phyloP scores from a whole-genome alignment of 2,113 vertebrate genomes.

The Alosa alosa region DNA sequence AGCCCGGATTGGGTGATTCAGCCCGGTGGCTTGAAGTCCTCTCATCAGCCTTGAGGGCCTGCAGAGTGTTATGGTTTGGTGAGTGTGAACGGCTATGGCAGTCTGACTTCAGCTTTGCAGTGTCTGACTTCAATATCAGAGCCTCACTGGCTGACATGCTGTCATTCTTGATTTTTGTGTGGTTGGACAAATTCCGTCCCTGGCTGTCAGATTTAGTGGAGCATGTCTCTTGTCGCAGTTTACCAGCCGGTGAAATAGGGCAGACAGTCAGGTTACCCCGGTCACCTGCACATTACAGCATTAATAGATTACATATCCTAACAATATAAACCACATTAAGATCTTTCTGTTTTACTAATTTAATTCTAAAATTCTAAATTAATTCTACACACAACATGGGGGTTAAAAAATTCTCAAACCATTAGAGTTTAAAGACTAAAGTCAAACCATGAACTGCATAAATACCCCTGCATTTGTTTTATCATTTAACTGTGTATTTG shows the following conservation, averaged over 20 bases:
- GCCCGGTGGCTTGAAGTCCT: slow-evolving; percentile 79
- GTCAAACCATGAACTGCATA: too few species aligned
- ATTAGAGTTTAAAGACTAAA: too few species aligned
- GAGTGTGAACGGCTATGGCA: slow-evolving; percentile 95
- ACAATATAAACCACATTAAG: slow-evolving; percentile 24
- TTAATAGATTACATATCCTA: not conserved
- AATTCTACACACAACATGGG: slow-evolving; percentile 26
- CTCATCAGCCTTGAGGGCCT: slow-evolving; percentile 90
- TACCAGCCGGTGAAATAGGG: slow-evolving; percentile 80
- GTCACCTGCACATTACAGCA: slow-evolving; percentile 78
- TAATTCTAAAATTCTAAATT: too few species aligned
- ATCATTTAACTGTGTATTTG: too few species aligned
- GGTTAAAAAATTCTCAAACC: slow-evolving; percentile 19
- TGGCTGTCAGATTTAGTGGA: slow-evolving; percentile 83
- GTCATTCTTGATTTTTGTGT: slow-evolving; percentile 82
- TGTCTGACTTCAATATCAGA: slow-evolving; percentile 89
- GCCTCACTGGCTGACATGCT: slow-evolving; percentile 87
- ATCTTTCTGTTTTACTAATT: too few species aligned
- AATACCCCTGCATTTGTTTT: too few species aligned
- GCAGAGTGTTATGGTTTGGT: slow-evolving; percentile 96
- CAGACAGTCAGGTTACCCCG: slow-evolving; percentile 79
- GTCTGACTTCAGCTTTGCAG: slow-evolving; percentile 91
- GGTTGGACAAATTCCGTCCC: slow-evolving; percentile 78
- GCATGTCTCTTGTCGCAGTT: slow-evolving; percentile 84
- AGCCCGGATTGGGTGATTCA: slow-evolving; percentile 90